Percentiles rank a stretch among this genome's conserved stretches.
Evolutionary conservation across 2,888 invertebrate species (phyloP).

Genomic region (Psylliodes chrysocephalus): DNA sequence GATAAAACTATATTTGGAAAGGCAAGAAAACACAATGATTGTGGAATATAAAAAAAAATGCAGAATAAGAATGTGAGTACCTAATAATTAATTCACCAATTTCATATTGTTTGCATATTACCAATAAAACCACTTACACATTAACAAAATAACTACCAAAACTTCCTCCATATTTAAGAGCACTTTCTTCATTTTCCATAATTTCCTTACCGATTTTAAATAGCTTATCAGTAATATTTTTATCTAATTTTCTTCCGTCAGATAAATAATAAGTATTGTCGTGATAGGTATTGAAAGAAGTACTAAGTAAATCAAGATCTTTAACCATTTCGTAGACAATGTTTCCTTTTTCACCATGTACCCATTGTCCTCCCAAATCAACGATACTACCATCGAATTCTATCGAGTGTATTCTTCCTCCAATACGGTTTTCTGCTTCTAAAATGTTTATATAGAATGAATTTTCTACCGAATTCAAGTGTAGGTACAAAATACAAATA

Average conservation of each 20-base stretch:
- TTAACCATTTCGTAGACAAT: constrained; percentile 59
- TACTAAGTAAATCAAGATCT: constrained; percentile 53
- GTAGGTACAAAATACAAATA: no score
- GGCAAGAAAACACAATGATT: no score
- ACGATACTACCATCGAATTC: constrained; percentile 51
- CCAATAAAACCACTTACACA: constrained; percentile 47
- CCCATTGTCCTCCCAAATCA: constrained; percentile 62
- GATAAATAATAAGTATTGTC: constrained; percentile 56
- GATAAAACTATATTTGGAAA: no score
- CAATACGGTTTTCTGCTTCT: constrained; percentile 61
- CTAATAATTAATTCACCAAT: no score
- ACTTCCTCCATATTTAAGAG: constrained; percentile 47
- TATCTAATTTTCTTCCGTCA: constrained; percentile 52
- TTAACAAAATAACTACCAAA: constrained; percentile 58
- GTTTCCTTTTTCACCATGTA: constrained; percentile 61
- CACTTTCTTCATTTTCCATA: constrained; percentile 48
- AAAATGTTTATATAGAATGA: constrained; percentile 39
- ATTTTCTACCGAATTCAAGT: no score
- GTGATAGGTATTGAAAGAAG: constrained; percentile 62
- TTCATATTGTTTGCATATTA: no score
- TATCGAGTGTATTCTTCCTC: constrained; percentile 57
- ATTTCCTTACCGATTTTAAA: constrained; percentile 49
- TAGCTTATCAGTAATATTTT: constrained; percentile 52
- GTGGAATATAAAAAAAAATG: no score
- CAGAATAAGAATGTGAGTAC: no score